phyloP scores from a whole-genome alignment of 2,888 invertebrate genomes.

The Linyphia triangularis region DNA sequence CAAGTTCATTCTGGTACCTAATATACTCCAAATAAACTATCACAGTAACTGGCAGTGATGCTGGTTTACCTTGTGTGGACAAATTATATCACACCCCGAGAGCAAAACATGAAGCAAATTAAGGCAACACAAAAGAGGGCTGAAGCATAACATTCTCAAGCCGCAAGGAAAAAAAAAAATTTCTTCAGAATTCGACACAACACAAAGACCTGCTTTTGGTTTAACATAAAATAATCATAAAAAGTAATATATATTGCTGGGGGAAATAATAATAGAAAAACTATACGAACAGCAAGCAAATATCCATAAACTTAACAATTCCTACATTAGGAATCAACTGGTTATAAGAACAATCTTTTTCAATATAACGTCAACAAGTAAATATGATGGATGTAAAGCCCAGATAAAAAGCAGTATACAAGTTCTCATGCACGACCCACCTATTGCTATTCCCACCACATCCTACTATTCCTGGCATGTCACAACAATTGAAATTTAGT shows the following conservation, averaged over 20 bases:
- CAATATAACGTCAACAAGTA: slow-evolving; percentile 66
- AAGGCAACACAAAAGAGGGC: slow-evolving; percentile 26
- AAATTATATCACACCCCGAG: slow-evolving; percentile 73
- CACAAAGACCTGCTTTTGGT: slow-evolving; percentile 8
- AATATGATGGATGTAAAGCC: slow-evolving; percentile 66
- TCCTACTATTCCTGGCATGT: slow-evolving; percentile 28
- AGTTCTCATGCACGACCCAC: slow-evolving; percentile 44
- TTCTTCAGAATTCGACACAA: slow-evolving; percentile 26
- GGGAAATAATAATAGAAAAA: slow-evolving; percentile 34
- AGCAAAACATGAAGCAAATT: slow-evolving; percentile 27
- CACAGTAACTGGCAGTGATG: slow-evolving; percentile 75
- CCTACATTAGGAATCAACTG: slow-evolving; percentile 57
- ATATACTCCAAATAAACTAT: slow-evolving; percentile 72
- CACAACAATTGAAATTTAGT: slow-evolving; percentile 52
- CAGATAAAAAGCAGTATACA: slow-evolving; percentile 65
- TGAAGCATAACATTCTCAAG: slow-evolving; percentile 66
- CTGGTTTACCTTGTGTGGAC: slow-evolving; percentile 71
- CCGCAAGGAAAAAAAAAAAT: slow-evolving; percentile 25
- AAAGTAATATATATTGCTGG: slow-evolving; percentile 36
- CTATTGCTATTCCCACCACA: slow-evolving; percentile 2
- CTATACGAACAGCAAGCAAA: slow-evolving; percentile 69
- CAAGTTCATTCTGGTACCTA: slow-evolving; percentile 69
- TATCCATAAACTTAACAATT: slow-evolving; percentile 73
- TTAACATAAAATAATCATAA: slow-evolving; percentile 37
- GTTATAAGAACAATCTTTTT: slow-evolving; percentile 66